Percentiles rank a stretch among this genome's conserved stretches.
Conservation (phyloP, 2,113 vertebrate genomes). For the Alectura lathami region DNA sequence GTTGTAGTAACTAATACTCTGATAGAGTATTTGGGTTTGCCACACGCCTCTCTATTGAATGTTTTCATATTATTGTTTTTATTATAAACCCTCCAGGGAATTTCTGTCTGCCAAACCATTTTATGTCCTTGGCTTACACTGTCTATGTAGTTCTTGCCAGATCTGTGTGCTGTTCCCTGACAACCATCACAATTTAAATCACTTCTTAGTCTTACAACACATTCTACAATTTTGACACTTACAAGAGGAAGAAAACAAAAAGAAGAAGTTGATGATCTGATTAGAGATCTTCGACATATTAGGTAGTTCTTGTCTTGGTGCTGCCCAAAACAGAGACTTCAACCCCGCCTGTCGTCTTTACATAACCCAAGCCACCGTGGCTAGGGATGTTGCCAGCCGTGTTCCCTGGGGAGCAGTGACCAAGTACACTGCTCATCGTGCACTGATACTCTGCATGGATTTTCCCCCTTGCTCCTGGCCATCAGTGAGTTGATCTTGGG, state of each 20-base stretch:
- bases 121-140: not conserved
- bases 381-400: not conserved
- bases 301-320: not conserved
- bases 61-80: not conserved
- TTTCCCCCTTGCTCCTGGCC: not conserved
- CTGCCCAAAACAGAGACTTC: not conserved
- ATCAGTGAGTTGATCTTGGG: not conserved
- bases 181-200: not conserved
- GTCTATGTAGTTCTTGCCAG: not conserved
- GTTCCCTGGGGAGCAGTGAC: not conserved
- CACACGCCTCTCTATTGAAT: not conserved
- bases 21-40: conserved; percentile 10
- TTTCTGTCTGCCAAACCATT: not conserved
- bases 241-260: not conserved
- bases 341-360: not conserved
- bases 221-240: not conserved
- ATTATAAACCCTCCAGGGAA: not conserved
- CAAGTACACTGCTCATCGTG: not conserved
- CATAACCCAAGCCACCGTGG: not conserved
- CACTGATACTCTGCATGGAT: not conserved
- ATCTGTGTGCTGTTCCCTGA: not conserved
- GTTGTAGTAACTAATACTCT: not conserved
- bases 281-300: not conserved
- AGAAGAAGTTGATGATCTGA: not conserved
- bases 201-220: not conserved